phyloP scores from a whole-genome alignment of 2,113 vertebrate species.

The Pipra filicauda region DNA sequence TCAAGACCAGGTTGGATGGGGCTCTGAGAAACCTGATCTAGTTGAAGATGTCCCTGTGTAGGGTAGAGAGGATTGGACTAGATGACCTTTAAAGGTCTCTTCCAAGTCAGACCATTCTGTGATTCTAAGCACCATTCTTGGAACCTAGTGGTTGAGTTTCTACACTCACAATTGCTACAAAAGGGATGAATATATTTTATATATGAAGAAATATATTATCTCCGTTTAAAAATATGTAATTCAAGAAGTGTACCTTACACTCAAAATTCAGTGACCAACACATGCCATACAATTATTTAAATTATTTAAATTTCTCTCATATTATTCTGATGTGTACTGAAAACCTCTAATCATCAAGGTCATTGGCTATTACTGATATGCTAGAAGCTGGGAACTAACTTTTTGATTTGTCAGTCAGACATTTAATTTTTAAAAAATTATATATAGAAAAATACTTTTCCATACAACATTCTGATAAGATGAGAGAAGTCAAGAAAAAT shows the following conservation, averaged over 20 bases:
- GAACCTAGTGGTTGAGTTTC: background rate
- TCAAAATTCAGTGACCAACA: background rate
- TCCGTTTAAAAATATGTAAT: background rate
- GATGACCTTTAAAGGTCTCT: background rate
- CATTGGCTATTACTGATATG: background rate
- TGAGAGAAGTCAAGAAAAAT: background rate
- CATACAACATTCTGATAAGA: background rate
- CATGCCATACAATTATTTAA: background rate
- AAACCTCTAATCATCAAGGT: background rate
- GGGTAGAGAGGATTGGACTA: background rate
- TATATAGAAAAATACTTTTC: background rate
- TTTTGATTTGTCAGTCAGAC: background rate
- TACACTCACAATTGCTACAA: background rate
- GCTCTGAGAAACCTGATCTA: background rate
- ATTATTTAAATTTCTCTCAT: background rate
- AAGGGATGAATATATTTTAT: background rate
- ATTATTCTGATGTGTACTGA: background rate
- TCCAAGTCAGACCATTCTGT: background rate
- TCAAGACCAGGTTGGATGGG: fast-evolving
- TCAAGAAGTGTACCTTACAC: background rate
- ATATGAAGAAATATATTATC: background rate
- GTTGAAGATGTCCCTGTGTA: background rate
- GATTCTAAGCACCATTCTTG: background rate
- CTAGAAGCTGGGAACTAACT: background rate
- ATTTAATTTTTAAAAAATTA: background rate